Evolutionary conservation across 2,888 invertebrate genomes (phyloP), one percentile per base, ranked within the genome.

Genomic region (Micoletzkya japonica): DNA sequence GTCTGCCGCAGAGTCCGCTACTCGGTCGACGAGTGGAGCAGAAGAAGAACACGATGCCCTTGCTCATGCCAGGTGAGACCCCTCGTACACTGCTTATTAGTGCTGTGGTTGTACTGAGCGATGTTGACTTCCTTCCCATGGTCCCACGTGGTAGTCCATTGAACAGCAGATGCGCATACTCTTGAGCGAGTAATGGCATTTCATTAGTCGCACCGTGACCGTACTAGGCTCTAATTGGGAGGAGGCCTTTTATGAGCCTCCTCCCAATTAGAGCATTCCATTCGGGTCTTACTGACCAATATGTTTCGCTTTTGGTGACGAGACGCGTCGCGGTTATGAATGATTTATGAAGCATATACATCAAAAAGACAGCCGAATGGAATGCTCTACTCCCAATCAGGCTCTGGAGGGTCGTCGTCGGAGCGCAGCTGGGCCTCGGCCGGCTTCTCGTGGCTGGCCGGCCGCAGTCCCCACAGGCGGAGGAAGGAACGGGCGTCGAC

Each of bases 371-470:
- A n/a, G n/a, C 44, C 20, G n/a, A 14, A 30, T 61, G 3, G 10
- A 28, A 4, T 61, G 24, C 17, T n/a, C 4, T 44, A 20, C 14
- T 59, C 7, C n/a, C n/a, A 6, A 49, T 49, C 32, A 2, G 2
- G 32, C 36, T 14, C 36, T 36, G 58, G 36, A 36, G 59, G 37
- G 28, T 60, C 39, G n/a, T 58, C 58, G 3, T 28, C 34, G 2
- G 63, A 63, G 20, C 44, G 34, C 20, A 32, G 32, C 24, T 63
- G 63, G 61, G 63, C 63, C 10, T 63, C 63, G n/a, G 63, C 63
- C 26, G 63, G 63, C 7, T 32, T 63, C 30, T 63, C 63, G 24
- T 63, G 63, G 63, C 50, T 63, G 32, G 50, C 63, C 24, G 63
- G 63, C 7, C 1, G 63, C 20, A 30, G 30, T 49, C 63, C 63